Conservation (phyloP, 2,888 invertebrate species). For the Pseudococcus viburni region DNA sequence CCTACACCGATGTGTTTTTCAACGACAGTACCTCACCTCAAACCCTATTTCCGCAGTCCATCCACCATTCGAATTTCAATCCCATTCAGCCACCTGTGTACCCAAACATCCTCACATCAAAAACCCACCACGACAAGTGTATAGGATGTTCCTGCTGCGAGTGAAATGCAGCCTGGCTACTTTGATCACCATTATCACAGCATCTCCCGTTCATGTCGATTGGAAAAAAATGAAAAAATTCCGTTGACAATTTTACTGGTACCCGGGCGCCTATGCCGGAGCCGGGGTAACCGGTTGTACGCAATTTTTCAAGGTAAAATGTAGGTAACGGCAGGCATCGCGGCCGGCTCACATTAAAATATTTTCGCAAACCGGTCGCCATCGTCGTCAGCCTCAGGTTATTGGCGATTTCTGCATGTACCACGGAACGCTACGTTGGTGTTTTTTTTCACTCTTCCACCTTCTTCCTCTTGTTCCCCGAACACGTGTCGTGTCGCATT, state of each 20-base stretch:
- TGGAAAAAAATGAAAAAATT: conserved; percentile 14
- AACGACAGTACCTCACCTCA: too few relatives aligned
- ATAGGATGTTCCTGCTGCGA: too few relatives aligned
- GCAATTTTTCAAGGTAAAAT: conserved; percentile 42
- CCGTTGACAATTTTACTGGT: conserved; percentile 21
- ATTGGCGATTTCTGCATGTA: not conserved
- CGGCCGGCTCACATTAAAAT: not conserved
- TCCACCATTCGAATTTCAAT: too few relatives aligned
- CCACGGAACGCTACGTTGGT: not conserved
- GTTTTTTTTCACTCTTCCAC: not conserved
- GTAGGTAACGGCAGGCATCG: conserved; percentile 8
- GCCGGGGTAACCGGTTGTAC: conserved; percentile 15
- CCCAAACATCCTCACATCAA: too few relatives aligned
- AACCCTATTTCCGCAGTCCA: too few relatives aligned
- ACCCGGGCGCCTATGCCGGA: not conserved
- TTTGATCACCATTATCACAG: too few relatives aligned
- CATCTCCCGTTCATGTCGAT: too few relatives aligned
- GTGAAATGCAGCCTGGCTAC: too few relatives aligned
- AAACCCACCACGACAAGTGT: too few relatives aligned
- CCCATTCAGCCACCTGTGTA: too few relatives aligned
- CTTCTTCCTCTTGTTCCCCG: not conserved
- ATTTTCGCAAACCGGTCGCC: conserved; percentile 36
- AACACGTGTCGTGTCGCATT: not conserved
- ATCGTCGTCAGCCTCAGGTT: not conserved
- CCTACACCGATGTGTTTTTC: too few relatives aligned